Evolutionary conservation across 2,888 invertebrate species (phyloP).

Genomic region (Sepioteuthis lessoniana): DNA sequence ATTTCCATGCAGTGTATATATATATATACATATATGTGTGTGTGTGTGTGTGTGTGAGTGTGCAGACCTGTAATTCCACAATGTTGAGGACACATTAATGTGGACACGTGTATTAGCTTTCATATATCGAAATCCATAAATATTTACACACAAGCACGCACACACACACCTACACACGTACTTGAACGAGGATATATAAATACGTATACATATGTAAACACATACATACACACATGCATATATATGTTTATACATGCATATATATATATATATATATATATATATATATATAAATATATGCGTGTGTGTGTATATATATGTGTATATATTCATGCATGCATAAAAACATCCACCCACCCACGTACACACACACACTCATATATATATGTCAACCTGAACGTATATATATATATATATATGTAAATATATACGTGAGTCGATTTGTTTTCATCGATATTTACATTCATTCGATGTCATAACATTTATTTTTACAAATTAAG

Average conservation of each 20-base stretch:
- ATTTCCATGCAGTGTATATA: too few relatives aligned
- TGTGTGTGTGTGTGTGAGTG: too few relatives aligned
- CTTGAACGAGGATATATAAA: background rate
- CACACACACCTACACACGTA: background rate
- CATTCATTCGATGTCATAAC: too few relatives aligned
- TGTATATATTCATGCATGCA: background rate
- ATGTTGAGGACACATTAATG: too few relatives aligned
- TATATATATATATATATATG: background rate
- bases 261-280: conserved; percentile 17
- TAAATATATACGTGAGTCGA: background rate
- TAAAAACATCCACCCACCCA: background rate
- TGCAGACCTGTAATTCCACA: too few relatives aligned
- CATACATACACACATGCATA: background rate
- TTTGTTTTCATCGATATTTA: background rate
- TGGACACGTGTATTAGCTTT: too few relatives aligned
- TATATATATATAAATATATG: conserved; percentile 36
- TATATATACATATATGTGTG: too few relatives aligned
- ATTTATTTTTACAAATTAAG: too few relatives aligned
- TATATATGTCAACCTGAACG: background rate
- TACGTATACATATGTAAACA: background rate
- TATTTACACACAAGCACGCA: too few relatives aligned
- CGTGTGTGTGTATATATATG: too few relatives aligned
- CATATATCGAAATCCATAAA: too few relatives aligned
- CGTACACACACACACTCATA: background rate
- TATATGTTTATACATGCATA: background rate